These are phyloP conservation scores for Strongylocentrotus purpuratus DNA, from an alignment of 35 echinoderm and acorn worm genomes.

Conservation along the genomic window DNA sequence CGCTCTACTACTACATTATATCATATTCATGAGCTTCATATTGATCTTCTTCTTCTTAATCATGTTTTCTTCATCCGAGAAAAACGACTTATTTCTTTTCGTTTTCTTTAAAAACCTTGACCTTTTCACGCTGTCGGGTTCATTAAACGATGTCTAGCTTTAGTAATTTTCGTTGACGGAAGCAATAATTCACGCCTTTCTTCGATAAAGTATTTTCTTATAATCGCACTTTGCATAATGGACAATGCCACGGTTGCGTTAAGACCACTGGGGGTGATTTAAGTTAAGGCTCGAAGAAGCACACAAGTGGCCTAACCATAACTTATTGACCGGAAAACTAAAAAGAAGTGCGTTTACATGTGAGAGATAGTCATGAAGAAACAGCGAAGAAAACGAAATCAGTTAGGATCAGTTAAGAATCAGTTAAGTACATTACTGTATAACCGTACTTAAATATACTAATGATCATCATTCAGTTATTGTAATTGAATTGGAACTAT, in stretches of 20 bases:
- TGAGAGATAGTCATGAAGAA: too few species aligned
- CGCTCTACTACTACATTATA: too few species aligned
- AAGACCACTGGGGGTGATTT: not conserved
- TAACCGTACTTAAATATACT: too few species aligned
- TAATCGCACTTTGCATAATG: not conserved
- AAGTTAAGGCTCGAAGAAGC: too few species aligned
- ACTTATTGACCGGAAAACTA: not conserved
- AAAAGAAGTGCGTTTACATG: not conserved
- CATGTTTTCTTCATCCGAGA: too few species aligned
- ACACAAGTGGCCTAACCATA: not conserved
- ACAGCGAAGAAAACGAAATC: too few species aligned
- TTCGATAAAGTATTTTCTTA: not conserved
- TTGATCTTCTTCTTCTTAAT: too few species aligned
- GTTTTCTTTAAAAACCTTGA: not conserved
- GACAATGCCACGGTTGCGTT: not conserved
- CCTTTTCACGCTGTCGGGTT: not conserved
- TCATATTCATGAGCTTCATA: too few species aligned
- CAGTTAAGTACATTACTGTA: too few species aligned
- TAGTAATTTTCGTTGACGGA: not conserved
- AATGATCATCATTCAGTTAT: too few species aligned
- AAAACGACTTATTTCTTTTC: not conserved
- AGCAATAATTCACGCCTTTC: not conserved
- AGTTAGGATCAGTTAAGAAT: too few species aligned
- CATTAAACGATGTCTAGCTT: not conserved
- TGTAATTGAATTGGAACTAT: too few species aligned